Base-by-base conservation (phyloP, 2,113 vertebrate genomes). In the Puffinus mauretanicus region DNA sequence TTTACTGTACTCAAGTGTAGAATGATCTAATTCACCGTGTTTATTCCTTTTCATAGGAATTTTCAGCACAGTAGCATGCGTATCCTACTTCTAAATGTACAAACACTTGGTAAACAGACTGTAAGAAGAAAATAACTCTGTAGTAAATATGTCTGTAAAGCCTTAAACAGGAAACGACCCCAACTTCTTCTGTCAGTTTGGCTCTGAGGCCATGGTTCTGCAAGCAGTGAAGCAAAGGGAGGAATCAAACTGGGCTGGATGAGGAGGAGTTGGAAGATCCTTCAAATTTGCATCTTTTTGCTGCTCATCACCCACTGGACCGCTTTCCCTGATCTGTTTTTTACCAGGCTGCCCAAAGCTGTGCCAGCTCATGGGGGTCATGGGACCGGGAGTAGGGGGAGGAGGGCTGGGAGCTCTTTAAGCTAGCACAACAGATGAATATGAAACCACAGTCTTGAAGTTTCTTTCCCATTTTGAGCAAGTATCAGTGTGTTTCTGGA, bases 21-120 rank as follows among this genome's bases (percentile, higher is more conserved):
- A 77, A 89, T 82, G 69, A 83, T 92, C 69, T 93, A 88, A 91
- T 83, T 96, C 77, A 58, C 32, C 22, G 0, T 77, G 66, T 96
- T 88, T 92, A 73, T 95, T 90, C 79, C 49, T 91, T 71, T 85
- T 46, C 42, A 9, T 87, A 75, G 82, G 86, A 81, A 86, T 91
- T 81, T 93, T 87, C 46, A 66, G 40, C 62, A 79, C 55, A 55
- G 84, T 55, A 80, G 52, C 46, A 34, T 86, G 57, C 2, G 3
- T 88, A 30, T 82, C 44, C 34, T 81, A 46, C 36, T 92, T 86
- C 22, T 62, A 82, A 90, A 82, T 65, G 55, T 80, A 67, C 58
- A 81, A 93, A 93, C 60, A 71, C n/a, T 90, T 58, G 46, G 82
- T 86, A 93, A 91, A 69, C 88, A 91, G 67, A 79, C 69, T 57